Conservation (phyloP, 2,888 invertebrate species). For the Macaria liturata region DNA sequence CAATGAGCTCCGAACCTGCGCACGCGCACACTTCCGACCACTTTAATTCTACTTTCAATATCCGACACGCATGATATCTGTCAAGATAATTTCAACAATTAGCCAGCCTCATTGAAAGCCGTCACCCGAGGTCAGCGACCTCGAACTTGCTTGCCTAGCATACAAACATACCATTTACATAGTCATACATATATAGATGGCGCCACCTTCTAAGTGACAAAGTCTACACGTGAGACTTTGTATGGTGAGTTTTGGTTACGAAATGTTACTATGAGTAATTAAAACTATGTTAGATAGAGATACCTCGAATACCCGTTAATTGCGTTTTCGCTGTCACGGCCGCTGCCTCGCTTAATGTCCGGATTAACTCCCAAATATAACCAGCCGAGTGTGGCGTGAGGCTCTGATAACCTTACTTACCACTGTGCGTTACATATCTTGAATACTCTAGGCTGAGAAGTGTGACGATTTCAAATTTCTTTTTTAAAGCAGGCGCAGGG, state of each 20-base stretch:
- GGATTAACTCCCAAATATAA: constrained; percentile 57
- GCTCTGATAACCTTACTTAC: no score
- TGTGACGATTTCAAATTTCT: no score
- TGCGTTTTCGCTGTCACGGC: constrained; percentile 79
- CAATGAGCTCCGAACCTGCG: no score
- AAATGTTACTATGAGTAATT: no score
- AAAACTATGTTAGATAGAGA: background rate
- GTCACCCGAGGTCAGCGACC: constrained; percentile 19
- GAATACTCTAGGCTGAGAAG: no score
- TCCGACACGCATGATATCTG: constrained; percentile 7
- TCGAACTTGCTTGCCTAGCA: constrained; percentile 29
- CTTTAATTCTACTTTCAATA: constrained; percentile 7
- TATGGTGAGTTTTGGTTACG: no score
- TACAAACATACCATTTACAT: background rate
- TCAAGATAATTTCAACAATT: constrained; percentile 20
- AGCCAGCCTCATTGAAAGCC: constrained; percentile 1
- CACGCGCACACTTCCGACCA: background rate
- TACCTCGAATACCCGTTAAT: constrained; percentile 66
- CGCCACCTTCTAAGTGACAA: no score
- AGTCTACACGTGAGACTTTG: no score
- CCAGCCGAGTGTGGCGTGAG: background rate
- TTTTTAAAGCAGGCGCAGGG: no score
- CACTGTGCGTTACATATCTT: no score
- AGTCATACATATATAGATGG: no score
- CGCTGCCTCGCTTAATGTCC: constrained; percentile 74